Base-by-base conservation (phyloP, 1,140 invertebrate genomes). In the Pygmarrhopalites habei region DNA sequence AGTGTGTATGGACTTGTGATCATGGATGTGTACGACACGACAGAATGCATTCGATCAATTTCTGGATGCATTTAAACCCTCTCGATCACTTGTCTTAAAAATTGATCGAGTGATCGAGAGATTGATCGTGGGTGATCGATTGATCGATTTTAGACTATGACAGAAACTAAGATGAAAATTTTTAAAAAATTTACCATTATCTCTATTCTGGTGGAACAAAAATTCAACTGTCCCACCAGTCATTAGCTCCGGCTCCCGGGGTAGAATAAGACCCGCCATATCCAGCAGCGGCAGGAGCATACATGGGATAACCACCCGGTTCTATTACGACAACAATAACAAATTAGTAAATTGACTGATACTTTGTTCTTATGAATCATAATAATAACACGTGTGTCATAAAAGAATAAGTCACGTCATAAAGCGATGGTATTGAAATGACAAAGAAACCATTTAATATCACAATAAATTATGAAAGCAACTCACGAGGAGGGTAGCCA, bases 201-300 rank as follows among this genome's bases (percentile, higher is more conserved):
- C n/a, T n/a, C n/a, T n/a, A n/a, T n/a, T n/a, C n/a, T n/a, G n/a
- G n/a, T n/a, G n/a, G n/a, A n/a, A n/a, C n/a, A n/a, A n/a, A 23
- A 19, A 25, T 39, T 66, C 52, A 66, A n/a, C 62, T 60, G 39
- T 70, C 65, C 64, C 64, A 70, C 68, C 68, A 70, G 25, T 70
- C 68, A 23, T 30, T 64, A 12, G 62, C 25, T n/a, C 43, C 58
- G 25, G 62, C 43, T 17, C 23, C 19, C 2, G 44, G 41, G 46
- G 39, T 66, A 19, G 51, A 15, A 43, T 63, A 63, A 21, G 58
- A 57, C 21, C 68, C 68, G 28, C 67, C 67, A 55, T 69, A 69
- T 15, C 68, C 68, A 58, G 55, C 39, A 14, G 41, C 21, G n/a
- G n/a, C n/a, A 15, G 64, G 55, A 35, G 65, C 53, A 60, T 70